Percentiles rank a stretch among this genome's conserved stretches.
These are phyloP conservation scores for Gastrophysa polygoni DNA, from an alignment of 2,888 invertebrate genomes.

Conservation along the genomic window DNA sequence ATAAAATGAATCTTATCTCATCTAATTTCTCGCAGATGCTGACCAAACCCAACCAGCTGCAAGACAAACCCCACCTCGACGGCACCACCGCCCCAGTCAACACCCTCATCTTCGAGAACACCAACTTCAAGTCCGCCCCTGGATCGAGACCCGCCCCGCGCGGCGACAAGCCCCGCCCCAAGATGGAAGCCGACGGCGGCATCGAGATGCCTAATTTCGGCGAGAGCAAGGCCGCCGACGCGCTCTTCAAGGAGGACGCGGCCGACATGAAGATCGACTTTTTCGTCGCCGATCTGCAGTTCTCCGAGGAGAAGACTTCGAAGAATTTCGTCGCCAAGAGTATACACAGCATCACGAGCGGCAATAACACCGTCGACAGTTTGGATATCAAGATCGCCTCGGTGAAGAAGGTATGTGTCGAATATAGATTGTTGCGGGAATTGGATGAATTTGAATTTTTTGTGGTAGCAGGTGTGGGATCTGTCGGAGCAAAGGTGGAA, in stretches of 20 bases:
- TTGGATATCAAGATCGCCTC: constrained; percentile 93
- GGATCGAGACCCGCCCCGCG: constrained; percentile 61
- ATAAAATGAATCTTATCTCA: too few species aligned
- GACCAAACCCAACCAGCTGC: constrained; percentile 46
- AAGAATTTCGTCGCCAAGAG: constrained; percentile 63
- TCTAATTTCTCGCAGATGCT: constrained; percentile 41
- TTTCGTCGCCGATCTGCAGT: constrained; percentile 83
- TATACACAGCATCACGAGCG: constrained; percentile 66
- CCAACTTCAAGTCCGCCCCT: constrained; percentile 82
- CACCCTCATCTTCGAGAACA: constrained; percentile 91
- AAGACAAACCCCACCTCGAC: constrained; percentile 66
- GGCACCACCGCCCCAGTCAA: constrained; percentile 81
- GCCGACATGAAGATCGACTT: constrained; percentile 94
- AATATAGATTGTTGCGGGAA: too few species aligned
- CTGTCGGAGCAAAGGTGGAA: constrained; percentile 61
- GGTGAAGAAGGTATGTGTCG: constrained; percentile 77
- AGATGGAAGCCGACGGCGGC: constrained; percentile 61
- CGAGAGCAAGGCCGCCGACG: constrained; percentile 55
- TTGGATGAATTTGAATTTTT: too few species aligned
- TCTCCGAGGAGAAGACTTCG: constrained; percentile 73
- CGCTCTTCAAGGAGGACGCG: constrained; percentile 80
- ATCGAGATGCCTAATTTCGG: constrained; percentile 58
- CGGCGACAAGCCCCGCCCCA: constrained; percentile 66
- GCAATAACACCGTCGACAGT: constrained; percentile 81
- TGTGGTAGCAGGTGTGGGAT: constrained; percentile 84